A percentile compares a stretch with the other conserved stretches of the same genome.
These are phyloP conservation scores for Trichonephila clavipes DNA, from an alignment of 1,140 invertebrate genomes.

Conservation along the genomic window DNA sequence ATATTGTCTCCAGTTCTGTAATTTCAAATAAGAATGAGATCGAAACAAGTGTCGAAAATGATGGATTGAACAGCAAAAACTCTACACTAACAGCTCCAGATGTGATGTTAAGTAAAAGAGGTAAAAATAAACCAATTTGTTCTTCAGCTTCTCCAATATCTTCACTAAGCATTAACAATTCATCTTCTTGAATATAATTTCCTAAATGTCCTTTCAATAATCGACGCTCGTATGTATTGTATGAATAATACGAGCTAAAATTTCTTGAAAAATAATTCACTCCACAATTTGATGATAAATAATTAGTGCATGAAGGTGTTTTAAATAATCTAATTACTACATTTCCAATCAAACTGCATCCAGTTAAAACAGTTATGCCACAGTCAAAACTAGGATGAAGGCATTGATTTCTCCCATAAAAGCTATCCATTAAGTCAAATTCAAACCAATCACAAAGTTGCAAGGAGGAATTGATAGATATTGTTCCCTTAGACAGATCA, in stretches of 20 bases:
- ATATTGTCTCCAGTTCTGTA: background rate
- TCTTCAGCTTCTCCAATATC: background rate
- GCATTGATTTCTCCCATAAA: background rate
- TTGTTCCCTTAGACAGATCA: background rate
- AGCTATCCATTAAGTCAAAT: constrained; percentile 42
- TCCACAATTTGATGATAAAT: background rate
- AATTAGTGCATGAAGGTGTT: background rate
- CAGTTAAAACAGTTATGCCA: background rate
- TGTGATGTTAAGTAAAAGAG: background rate
- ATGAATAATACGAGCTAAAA: background rate
- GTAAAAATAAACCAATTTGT: constrained; percentile 20
- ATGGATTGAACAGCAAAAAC: constrained; percentile 62
- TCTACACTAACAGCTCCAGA: constrained; percentile 53
- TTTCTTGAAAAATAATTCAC: background rate
- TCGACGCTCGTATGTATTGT: background rate
- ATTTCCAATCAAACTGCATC: constrained; percentile 29
- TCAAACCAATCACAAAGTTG: constrained; percentile 24
- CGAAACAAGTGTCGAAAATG: constrained; percentile 38
- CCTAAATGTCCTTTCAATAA: background rate
- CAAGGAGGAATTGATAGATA: background rate
- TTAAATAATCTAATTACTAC: constrained; percentile 18
- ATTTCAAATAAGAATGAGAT: constrained; percentile 52
- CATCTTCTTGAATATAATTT: constrained; percentile 14
- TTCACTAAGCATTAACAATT: background rate
- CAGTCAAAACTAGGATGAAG: background rate